Conservation (phyloP, 2,113 vertebrate species). For the Malurus alboscapulatus region DNA sequence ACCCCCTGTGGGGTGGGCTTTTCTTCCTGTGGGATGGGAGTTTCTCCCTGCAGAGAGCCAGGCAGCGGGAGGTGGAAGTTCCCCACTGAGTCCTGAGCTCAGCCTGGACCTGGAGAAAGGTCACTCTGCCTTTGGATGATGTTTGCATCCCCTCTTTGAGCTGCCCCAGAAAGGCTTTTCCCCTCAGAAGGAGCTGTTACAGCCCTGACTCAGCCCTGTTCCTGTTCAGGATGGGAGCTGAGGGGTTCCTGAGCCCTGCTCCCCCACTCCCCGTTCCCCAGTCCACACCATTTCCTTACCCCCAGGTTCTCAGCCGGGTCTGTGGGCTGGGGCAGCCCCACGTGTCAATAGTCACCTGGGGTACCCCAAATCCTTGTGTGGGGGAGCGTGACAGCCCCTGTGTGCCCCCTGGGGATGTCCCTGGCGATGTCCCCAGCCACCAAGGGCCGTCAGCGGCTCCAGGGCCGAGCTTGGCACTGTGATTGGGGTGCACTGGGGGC, state of each 20-base stretch:
- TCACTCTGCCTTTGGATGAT: not conserved
- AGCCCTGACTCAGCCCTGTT: not conserved
- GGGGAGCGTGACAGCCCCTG: not conserved
- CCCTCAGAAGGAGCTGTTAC: not conserved
- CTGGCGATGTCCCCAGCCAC: not conserved
- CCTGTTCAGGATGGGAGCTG: not conserved
- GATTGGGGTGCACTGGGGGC: not conserved
- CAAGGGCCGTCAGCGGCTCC: not conserved
- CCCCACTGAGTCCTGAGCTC: not conserved
- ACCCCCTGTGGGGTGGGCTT: not conserved
- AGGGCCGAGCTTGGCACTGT: not conserved
- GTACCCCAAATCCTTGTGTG: not conserved
- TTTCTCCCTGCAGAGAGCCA: not conserved
- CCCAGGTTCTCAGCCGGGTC: not conserved
- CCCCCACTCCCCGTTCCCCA: accelerated
- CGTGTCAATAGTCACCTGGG: not conserved
- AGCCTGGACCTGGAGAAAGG: not conserved
- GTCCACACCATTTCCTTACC: accelerated
- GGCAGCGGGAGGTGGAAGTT: not conserved
- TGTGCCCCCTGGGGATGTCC: accelerated
- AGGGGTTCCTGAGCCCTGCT: not conserved
- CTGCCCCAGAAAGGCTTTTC: not conserved
- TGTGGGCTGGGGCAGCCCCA: not conserved
- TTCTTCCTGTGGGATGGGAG: not conserved
- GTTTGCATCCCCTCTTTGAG: not conserved